Percentiles rank a stretch among this genome's conserved stretches.
These are phyloP conservation scores for roundworm (Caenorhabditis elegans) DNA, from an alignment of 1,140 invertebrate genomes.

Conservation along the genomic window WBcel235 BX284606.5:10017001-10017500, in stretches of 20 bases:
- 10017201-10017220: neutral
- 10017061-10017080: neutral
- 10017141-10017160: neutral
- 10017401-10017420: neutral
- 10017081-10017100: constrained; percentile 6
- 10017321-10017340: neutral
- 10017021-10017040: neutral
- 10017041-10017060: neutral
- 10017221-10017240: neutral
- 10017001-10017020: neutral
- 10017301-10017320: neutral
- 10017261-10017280: constrained; percentile 1
- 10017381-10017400: neutral
- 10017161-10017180: neutral
- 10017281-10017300: constrained; percentile 22
- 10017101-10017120: neutral
- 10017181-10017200: neutral
- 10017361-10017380: neutral
- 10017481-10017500: constrained; percentile 2
- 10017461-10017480: constrained; percentile 5
- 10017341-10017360: neutral
- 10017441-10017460: neutral
- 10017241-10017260: neutral
- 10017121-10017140: neutral
- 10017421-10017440: constrained; percentile 15